Evolutionary conservation across 2,888 invertebrate species (phyloP).

Genomic region (Brachylomia viminalis): DNA sequence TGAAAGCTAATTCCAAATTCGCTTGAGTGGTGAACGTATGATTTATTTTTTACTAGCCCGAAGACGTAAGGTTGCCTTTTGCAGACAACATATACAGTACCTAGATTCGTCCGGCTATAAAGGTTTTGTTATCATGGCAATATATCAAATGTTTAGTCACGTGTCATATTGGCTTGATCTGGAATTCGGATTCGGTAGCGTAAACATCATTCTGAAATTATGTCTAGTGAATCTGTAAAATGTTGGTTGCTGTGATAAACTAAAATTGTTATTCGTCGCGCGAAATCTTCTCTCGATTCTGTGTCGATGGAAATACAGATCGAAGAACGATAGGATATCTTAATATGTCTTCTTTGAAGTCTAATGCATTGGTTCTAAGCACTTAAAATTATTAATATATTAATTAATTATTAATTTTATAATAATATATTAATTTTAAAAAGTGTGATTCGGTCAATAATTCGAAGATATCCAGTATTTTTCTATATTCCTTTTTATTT

Average conservation of each 20-base stretch:
- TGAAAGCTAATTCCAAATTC: neutral
- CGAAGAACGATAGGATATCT: neutral
- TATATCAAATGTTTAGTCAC: slow-evolving; percentile 32
- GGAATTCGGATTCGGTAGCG: slow-evolving; percentile 21
- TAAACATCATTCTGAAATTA: slow-evolving; percentile 18
- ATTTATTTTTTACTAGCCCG: too few species aligned
- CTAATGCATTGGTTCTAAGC: neutral
- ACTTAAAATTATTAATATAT: neutral
- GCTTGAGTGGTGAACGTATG: neutral
- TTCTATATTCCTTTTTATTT: neutral
- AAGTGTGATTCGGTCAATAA: neutral
- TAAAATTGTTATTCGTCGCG: slow-evolving; percentile 25
- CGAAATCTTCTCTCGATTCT: neutral
- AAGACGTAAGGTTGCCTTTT: too few species aligned
- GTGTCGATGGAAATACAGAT: neutral
- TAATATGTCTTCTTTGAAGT: neutral
- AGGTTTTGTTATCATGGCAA: neutral
- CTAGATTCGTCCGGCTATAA: neutral
- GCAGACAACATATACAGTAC: neutral
- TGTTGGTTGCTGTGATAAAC: neutral
- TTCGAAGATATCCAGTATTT: neutral
- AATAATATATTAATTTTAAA: too few species aligned
- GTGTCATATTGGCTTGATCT: slow-evolving; percentile 32
- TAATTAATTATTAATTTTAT: too few species aligned
- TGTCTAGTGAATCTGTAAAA: slow-evolving; percentile 34